phyloP scores from a whole-genome alignment of 2,113 vertebrate species.

The Oceanites oceanicus region DNA sequence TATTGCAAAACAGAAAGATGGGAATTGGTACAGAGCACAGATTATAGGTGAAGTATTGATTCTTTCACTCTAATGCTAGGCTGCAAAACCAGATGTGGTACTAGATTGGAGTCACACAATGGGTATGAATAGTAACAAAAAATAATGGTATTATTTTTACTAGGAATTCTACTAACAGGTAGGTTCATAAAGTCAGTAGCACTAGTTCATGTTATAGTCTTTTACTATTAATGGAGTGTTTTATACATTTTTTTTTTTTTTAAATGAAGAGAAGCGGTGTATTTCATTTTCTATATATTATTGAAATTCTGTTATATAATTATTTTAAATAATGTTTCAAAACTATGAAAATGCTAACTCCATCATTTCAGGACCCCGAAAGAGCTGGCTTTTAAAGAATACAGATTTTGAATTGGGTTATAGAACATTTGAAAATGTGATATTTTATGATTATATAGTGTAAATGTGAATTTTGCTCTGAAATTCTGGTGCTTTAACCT shows the following conservation, averaged over 20 bases:
- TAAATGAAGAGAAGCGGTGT: not conserved
- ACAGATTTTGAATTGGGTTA: fast-evolving
- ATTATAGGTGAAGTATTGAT: conserved; percentile 77
- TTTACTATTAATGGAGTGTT: not conserved
- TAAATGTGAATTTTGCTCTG: not conserved
- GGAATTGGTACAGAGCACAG: conserved; percentile 86
- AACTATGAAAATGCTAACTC: not conserved
- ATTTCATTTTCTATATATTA: fast-evolving
- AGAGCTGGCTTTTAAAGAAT: not conserved
- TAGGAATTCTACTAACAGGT: not conserved
- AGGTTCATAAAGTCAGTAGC: not conserved
- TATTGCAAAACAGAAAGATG: conserved; percentile 81
- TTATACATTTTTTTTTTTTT: not conserved
- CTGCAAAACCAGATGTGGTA: not conserved
- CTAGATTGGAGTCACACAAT: not conserved
- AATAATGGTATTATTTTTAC: not conserved
- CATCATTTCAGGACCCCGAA: not conserved
- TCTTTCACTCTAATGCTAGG: not conserved
- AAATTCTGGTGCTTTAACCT: not conserved
- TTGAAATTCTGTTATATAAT: not conserved
- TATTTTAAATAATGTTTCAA: too few species aligned
- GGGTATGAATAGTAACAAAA: not conserved
- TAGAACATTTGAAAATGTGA: fast-evolving
- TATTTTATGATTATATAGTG: not conserved
- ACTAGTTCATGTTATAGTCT: not conserved